Conservation (phyloP, 1,140 invertebrate species). For the Brachystomella parvula region DNA sequence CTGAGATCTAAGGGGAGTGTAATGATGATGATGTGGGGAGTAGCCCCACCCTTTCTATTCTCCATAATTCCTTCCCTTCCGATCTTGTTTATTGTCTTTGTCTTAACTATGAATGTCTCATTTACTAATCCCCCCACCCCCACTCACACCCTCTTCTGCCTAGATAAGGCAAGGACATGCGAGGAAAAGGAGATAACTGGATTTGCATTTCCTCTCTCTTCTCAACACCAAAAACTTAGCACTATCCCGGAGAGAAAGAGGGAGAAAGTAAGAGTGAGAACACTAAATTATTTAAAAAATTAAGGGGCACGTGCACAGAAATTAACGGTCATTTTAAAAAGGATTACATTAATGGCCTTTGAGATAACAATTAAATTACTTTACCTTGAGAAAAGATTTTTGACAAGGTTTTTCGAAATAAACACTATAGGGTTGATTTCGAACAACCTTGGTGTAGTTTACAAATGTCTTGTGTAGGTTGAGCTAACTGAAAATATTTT, state of each 20-base stretch:
- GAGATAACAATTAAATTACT: too few species aligned
- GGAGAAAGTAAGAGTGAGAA: background rate
- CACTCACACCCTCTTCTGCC: background rate
- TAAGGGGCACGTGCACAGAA: too few species aligned
- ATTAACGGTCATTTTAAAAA: too few species aligned
- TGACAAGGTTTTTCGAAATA: too few species aligned
- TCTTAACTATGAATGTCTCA: constrained; percentile 4
- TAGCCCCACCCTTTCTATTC: too few species aligned
- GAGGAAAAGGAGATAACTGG: background rate
- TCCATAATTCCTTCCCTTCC: constrained; percentile 6
- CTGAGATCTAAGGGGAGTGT: background rate
- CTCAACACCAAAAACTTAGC: background rate
- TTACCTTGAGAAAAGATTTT: too few species aligned
- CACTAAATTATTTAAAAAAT: too few species aligned
- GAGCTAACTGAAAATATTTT: too few species aligned
- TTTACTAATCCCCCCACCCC: too few species aligned
- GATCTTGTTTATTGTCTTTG: constrained; percentile 6
- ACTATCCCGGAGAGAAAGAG: background rate
- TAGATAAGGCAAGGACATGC: background rate
- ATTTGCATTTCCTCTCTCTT: constrained; percentile 1
- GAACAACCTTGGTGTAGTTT: background rate
- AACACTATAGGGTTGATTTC: too few species aligned
- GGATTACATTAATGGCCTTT: too few species aligned
- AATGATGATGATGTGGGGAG: background rate
- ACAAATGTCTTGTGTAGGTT: too few species aligned